A percentile compares a stretch with the other conserved stretches of the same genome.
Conservation (phyloP, 2,888 invertebrate genomes). For the Meiosimyza platycephala region DNA sequence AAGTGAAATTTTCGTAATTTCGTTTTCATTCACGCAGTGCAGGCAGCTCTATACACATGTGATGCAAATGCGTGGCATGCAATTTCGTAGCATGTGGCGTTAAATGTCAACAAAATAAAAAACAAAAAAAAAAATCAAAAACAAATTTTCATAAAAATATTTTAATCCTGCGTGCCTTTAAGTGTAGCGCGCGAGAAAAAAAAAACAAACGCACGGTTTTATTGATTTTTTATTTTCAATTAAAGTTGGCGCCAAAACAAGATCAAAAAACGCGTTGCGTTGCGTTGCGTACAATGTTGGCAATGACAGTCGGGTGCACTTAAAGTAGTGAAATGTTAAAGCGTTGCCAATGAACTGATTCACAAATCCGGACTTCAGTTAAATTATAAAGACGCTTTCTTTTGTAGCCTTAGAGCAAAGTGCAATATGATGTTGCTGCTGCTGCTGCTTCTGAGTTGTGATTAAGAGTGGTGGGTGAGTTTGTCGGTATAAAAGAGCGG, state of each 20-base stretch:
- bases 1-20: constrained; percentile 62
- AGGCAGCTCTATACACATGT: constrained; percentile 22
- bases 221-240: constrained; percentile 1
- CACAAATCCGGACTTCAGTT: constrained; percentile 29
- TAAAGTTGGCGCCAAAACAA: constrained; percentile 18
- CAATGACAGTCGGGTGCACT: no score
- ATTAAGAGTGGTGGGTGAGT: no score
- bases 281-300: neutral
- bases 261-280: constrained; percentile 1
- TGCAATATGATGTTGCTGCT: no score
- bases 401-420: constrained; percentile 3
- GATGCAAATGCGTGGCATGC: no score
- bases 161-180: constrained; percentile 27
- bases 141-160: constrained; percentile 8
- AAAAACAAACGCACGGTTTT: neutral
- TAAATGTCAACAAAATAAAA: constrained; percentile 6
- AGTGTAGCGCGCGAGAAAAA: constrained; percentile 8
- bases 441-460: no score
- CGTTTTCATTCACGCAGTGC: constrained; percentile 57
- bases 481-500: no score
- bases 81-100: constrained; percentile 11
- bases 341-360: constrained; percentile 31
- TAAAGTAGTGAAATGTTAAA: constrained; percentile 5
- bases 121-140: constrained; percentile 18
- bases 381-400: constrained; percentile 33